Percentiles rank a stretch among this genome's conserved stretches.
Conservation (phyloP, 1,140 invertebrate genomes). For the Matsumurasca onukii region DNA sequence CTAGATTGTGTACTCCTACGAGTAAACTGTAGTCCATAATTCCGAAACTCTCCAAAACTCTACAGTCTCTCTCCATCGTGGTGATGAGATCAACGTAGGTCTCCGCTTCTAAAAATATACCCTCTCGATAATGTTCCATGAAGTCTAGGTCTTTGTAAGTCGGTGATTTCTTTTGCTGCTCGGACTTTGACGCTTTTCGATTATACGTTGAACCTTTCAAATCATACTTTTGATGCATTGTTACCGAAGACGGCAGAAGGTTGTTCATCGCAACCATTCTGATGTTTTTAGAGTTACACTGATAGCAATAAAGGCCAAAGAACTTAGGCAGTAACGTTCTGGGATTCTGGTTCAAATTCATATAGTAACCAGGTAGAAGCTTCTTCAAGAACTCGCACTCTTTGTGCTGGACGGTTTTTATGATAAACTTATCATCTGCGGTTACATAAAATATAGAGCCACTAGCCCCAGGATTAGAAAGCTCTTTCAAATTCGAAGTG, state of each 20-base stretch:
- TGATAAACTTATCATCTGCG: slow-evolving; percentile 98
- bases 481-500: slow-evolving; percentile 86
- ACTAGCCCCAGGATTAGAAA: slow-evolving; percentile 98
- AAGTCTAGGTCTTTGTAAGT: slow-evolving; percentile 98
- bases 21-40: slow-evolving; percentile 99
- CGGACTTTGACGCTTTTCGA: slow-evolving; percentile 89
- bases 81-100: slow-evolving; percentile 92
- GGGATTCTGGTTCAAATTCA: slow-evolving; percentile 46
- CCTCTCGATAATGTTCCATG: slow-evolving; percentile 91
- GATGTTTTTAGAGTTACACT: slow-evolving; percentile 99
- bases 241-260: slow-evolving; percentile 93
- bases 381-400: slow-evolving; percentile 99
- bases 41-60: slow-evolving; percentile 97
- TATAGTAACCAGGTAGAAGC: slow-evolving; percentile 93
- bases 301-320: slow-evolving; percentile 31
- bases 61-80: slow-evolving; percentile 94
- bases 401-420: slow-evolving; percentile 99
- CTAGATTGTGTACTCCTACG: slow-evolving; percentile 93
- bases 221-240: slow-evolving; percentile 98
- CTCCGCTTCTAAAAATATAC: slow-evolving; percentile 91
- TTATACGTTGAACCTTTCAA: slow-evolving; percentile 99
- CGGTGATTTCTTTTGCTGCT: slow-evolving; percentile 85
- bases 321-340: slow-evolving; percentile 30
- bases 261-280: slow-evolving; percentile 99
- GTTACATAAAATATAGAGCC: slow-evolving; percentile 99